Evolutionary conservation across 2,888 invertebrate species (phyloP), one percentile per base, ranked within the genome.

Genomic region (Lottia scabra): DNA sequence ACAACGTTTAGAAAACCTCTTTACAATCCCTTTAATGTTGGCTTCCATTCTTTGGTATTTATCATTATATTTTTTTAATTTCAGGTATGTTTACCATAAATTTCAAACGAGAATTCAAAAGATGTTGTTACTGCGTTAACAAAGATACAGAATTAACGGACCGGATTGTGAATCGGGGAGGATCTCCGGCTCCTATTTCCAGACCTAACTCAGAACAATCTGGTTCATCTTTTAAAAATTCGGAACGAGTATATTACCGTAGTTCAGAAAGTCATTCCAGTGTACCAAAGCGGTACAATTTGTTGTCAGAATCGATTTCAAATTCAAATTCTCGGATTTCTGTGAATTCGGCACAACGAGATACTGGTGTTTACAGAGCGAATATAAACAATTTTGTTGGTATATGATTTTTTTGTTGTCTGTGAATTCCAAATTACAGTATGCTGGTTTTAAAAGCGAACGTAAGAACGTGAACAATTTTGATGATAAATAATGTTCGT

Each of bases 51-150:
- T n/a, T n/a, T n/a, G n/a, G n/a, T 63, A 26, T 62, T 62, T 63
- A 38, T 67, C 23, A 66, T 43, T 68, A 68, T 46, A 10, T 46
- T 48, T 46, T 72, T 70, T 64, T 66, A 67, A 65, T 83, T 84
- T 48, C 84, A 86, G 86, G 86, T 62, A 80, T 85, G 79, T 86
- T 85, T 73, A 84, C 85, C 62, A 85, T 85, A 67, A 86, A 85
- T 75, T 85, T 86, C 78, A 85, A 84, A 75, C 74, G 85, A 75
- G 85, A 86, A 72, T 81, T 86, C 43, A 73, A 80, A 44, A 80
- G 85, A 46, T 86, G 86, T 71, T 85, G 84, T 74, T 84, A 82
- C 70, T 85, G 85, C 63, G 67, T 80, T 27, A 78, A 78, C 64
- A 23, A 56, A 56, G 56, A 56, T 19, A 56, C 19, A 56, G 56